These are phyloP conservation scores for Adela reaumurella DNA, from an alignment of 2,888 invertebrate species.

Conservation along the genomic window DNA sequence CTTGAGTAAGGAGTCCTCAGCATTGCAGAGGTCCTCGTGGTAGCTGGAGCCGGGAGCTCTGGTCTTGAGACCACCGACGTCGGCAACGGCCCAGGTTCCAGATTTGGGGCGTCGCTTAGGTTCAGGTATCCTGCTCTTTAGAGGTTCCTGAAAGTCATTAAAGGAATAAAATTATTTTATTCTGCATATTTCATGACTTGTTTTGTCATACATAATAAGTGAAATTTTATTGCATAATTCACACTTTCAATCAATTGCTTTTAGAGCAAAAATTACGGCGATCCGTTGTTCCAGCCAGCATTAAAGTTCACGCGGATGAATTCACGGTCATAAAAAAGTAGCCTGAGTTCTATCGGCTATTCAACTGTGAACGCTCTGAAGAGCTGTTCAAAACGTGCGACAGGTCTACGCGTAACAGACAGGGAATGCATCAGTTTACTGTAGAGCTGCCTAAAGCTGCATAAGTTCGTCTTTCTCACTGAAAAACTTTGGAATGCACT, in stretches of 20 bases:
- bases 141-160: constrained; percentile 41
- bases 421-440: too few relatives aligned
- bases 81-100: constrained; percentile 65
- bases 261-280: too few relatives aligned
- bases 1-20: constrained; percentile 45
- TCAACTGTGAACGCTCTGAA: too few relatives aligned
- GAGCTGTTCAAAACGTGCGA: too few relatives aligned
- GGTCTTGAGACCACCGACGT: constrained; percentile 53
- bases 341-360: too few relatives aligned
- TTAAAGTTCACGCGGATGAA: too few relatives aligned
- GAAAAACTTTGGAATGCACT: too few relatives aligned
- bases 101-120: constrained; percentile 71
- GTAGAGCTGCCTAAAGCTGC: too few relatives aligned
- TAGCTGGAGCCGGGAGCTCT: constrained; percentile 65
- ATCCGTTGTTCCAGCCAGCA: too few relatives aligned
- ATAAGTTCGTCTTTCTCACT: too few relatives aligned
- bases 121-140: constrained; percentile 68
- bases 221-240: background rate
- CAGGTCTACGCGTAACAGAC: too few relatives aligned
- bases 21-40: constrained; percentile 61
- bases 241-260: background rate
- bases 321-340: too few relatives aligned
- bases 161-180: background rate
- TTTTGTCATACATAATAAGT: background rate
- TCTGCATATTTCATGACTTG: background rate